Evolutionary conservation across 2,797 vertebrate genomes (phyloP).

Genomic region (Gastrophryne carolinensis): DNA sequence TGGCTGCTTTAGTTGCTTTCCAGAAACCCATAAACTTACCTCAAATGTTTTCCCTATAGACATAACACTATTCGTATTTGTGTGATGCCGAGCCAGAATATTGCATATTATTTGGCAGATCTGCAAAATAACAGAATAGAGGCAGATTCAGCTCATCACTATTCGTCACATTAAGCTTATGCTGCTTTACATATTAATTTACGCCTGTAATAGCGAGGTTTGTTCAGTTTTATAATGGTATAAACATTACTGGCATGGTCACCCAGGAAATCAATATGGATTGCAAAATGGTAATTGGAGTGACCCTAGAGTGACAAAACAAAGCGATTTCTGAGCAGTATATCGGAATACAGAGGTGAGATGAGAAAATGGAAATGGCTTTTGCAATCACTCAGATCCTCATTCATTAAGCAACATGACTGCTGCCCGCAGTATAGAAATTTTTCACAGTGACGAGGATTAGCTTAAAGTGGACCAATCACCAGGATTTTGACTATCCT

Average conservation of each 20-base stretch:
- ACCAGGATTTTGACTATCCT: too few species aligned
- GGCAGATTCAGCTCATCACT: too few species aligned
- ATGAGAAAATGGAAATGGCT: not conserved
- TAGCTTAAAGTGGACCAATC: too few species aligned
- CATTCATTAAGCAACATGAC: slow-evolving; percentile 17
- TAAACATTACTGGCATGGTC: slow-evolving; percentile 27
- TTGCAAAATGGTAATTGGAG: slow-evolving; percentile 41
- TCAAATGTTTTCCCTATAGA: too few species aligned
- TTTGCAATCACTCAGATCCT: slow-evolving; percentile 11
- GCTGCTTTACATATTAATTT: slow-evolving; percentile 46
- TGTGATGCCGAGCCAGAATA: too few species aligned
- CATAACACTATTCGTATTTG: too few species aligned
- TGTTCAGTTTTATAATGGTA: slow-evolving; percentile 42
- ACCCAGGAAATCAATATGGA: slow-evolving; percentile 43
- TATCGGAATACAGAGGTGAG: slow-evolving; percentile 15
- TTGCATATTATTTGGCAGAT: too few species aligned
- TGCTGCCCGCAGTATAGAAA: not conserved
- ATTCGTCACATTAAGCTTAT: too few species aligned
- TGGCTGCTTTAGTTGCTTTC: too few species aligned
- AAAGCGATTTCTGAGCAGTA: not conserved
- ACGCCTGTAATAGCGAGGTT: slow-evolving; percentile 27
- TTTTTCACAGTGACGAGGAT: not conserved
- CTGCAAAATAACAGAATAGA: too few species aligned
- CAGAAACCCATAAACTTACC: too few species aligned
- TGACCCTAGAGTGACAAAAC: slow-evolving; percentile 36